Percentiles rank a stretch among this genome's conserved stretches.
Evolutionary conservation across 2,888 invertebrate species (phyloP).

Genomic region (Keiferia lycopersicella): DNA sequence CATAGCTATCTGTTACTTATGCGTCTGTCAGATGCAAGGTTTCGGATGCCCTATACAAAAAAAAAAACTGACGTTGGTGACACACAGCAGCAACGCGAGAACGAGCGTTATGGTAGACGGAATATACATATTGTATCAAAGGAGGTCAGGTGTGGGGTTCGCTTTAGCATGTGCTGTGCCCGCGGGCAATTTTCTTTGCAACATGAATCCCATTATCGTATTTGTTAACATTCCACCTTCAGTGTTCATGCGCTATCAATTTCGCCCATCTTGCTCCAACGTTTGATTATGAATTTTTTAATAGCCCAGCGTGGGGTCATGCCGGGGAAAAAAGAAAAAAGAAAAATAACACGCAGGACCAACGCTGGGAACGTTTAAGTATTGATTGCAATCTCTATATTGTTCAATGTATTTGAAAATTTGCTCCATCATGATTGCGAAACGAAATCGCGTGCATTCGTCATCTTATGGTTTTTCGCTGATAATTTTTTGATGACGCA

Average conservation of each 20-base stretch:
- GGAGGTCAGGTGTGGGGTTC: too few species aligned
- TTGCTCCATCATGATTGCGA: constrained; percentile 17
- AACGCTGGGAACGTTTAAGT: constrained; percentile 37
- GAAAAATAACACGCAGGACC: constrained; percentile 27
- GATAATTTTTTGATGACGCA: constrained; percentile 32
- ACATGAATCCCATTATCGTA: constrained; percentile 20
- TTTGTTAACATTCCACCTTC: constrained; percentile 24
- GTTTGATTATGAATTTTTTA: constrained; percentile 48
- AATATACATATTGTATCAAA: too few species aligned
- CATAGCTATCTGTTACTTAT: too few species aligned
- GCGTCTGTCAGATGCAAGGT: too few species aligned
- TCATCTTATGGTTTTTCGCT: constrained; percentile 6
- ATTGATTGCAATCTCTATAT: constrained; percentile 36
- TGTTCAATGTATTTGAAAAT: constrained; percentile 30
- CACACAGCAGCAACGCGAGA: too few species aligned
- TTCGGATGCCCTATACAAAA: too few species aligned
- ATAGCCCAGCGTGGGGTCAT: constrained; percentile 47
- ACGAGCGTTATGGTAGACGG: too few species aligned
- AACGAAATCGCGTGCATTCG: constrained; percentile 33
- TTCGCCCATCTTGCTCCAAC: constrained; percentile 38
- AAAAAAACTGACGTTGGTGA: too few species aligned
- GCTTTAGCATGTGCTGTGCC: not conserved
- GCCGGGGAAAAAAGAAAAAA: constrained; percentile 30
- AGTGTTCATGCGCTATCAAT: constrained; percentile 35
- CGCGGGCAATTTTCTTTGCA: constrained; percentile 2